Base-by-base conservation (phyloP, 2,888 invertebrate species). In the Perithous albicinctus region DNA sequence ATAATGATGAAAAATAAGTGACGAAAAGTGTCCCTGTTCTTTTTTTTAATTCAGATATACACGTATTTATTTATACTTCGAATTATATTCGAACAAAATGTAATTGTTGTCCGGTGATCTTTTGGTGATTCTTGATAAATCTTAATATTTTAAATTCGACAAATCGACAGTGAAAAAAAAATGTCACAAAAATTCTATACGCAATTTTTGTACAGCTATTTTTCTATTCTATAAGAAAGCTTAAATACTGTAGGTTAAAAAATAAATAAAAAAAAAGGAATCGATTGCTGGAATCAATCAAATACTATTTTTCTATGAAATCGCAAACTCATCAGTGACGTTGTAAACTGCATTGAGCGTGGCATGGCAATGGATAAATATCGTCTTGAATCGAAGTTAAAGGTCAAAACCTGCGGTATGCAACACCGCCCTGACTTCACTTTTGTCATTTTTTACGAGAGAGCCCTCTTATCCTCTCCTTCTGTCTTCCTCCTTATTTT, bases 251-350 rank as follows among this genome's bases (percentile, higher is more conserved):
- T n/a, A n/a, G 48, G 70, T 67, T 81, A 66, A 73, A 77, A 51
- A 64, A 76, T 59, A 15, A 26, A 41, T 43, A 75, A 64, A 29
- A 32, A 46, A 35, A 43, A 32, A n/a, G n/a, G n/a, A 23, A 54
- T 72, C 67, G 72, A 63, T 77, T 56, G 73, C 73, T 63, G 67
- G 67, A 46, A 74, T 74, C 66, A 78, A 75, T 78, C 38, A 59
- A 59, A 78, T 15, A 32, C 23, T 48, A 66, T 82, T 63, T 82
- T 78, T 78, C 18, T 78, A 59, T 32, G 23, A 59, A 75, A 72
- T 78, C 63, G 56, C 66, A 75, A 32, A 67, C 20, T 23, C n/a
- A n/a, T n/a, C n/a, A n/a, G n/a, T n/a, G n/a, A n/a, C n/a, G n/a
- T n/a, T n/a, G n/a, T n/a, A n/a, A n/a, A n/a, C n/a, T n/a, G n/a